Conservation (phyloP, 2,797 vertebrate species). For the Phoeniculus purpureus region DNA sequence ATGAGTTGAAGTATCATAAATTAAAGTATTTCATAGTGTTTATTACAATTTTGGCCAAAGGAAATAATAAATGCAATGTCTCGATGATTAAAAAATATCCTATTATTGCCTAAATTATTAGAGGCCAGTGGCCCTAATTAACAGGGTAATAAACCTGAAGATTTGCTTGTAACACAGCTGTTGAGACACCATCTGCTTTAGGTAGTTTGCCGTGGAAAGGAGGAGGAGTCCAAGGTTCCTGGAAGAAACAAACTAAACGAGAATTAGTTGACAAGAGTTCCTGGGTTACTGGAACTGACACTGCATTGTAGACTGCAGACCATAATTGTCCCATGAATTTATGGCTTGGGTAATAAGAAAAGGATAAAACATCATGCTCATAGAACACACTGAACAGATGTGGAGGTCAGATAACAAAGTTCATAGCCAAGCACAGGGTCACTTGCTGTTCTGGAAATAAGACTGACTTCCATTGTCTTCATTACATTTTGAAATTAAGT, state of each 20-base stretch:
- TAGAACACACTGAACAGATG: neutral
- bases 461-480: neutral
- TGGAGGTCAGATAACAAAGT: neutral
- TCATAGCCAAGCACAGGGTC: neutral
- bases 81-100: slow-evolving; percentile 74
- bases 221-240: neutral
- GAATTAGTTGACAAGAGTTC: neutral
- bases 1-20: slow-evolving; percentile 70
- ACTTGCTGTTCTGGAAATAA: neutral
- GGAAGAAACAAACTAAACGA: slow-evolving; percentile 31
- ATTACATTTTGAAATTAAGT: neutral
- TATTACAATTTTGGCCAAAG: slow-evolving; percentile 72
- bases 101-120: slow-evolving; percentile 78
- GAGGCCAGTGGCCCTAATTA: slow-evolving; percentile 78
- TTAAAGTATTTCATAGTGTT: slow-evolving; percentile 74
- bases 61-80: slow-evolving; percentile 79
- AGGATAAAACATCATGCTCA: neutral
- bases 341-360: slow-evolving; percentile 15
- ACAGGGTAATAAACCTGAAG: slow-evolving; percentile 71
- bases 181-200: slow-evolving; percentile 54
- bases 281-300: slow-evolving; percentile 42
- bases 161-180: slow-evolving; percentile 74
- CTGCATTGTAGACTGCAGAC: neutral
- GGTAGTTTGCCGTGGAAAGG: slow-evolving; percentile 42
- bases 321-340: slow-evolving; percentile 40